Conservation (phyloP, 2,113 vertebrate genomes). For the Dromas ardeola region DNA sequence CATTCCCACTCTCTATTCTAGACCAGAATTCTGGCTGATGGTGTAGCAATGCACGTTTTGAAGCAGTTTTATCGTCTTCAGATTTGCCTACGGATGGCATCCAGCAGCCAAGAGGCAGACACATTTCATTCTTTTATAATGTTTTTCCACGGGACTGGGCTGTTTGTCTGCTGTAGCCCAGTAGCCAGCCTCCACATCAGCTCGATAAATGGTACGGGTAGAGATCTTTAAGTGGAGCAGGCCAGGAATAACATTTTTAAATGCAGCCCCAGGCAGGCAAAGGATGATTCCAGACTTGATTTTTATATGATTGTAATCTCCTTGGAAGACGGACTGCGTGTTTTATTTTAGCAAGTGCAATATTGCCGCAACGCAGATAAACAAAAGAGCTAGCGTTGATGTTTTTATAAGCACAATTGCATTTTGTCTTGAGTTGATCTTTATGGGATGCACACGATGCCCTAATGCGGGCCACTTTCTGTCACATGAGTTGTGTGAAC, state of each 20-base stretch:
- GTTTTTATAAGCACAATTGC: background rate
- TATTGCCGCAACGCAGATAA: background rate
- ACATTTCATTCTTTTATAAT: background rate
- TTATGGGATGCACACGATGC: background rate
- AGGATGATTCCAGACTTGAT: background rate
- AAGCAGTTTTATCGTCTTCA: background rate
- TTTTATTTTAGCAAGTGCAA: background rate
- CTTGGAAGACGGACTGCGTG: background rate
- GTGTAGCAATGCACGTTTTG: background rate
- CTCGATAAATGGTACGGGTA: background rate
- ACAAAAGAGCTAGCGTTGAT: background rate
- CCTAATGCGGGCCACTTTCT: background rate
- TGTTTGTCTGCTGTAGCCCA: background rate
- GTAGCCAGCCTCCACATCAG: background rate
- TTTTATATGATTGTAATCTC: background rate
- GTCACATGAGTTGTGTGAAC: background rate
- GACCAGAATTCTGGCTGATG: fast-evolving
- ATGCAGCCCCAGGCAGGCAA: background rate
- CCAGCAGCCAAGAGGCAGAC: background rate
- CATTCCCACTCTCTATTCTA: background rate
- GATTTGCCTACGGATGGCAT: fast-evolving
- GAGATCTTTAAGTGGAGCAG: background rate
- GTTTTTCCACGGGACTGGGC: background rate
- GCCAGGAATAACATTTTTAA: background rate
- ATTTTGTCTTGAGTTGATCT: background rate